Conservation (phyloP, 2,888 invertebrate genomes). For the Tenthredo mesomela region DNA sequence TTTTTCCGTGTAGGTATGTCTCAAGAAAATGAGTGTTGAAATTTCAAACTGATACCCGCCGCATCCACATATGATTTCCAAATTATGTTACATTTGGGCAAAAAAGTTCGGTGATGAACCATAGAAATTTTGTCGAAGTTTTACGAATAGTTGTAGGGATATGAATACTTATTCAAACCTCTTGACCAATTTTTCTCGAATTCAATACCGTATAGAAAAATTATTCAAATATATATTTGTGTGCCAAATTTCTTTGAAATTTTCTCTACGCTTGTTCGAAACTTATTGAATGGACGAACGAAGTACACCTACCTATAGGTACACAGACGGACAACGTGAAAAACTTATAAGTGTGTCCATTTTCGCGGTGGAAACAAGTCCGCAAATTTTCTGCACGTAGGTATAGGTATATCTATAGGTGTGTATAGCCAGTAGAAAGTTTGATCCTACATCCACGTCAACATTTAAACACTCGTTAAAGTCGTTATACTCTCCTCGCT, state of each 20-base stretch:
- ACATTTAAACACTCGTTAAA: conserved; percentile 18
- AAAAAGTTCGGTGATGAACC: neutral
- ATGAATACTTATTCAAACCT: neutral
- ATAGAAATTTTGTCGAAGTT: neutral
- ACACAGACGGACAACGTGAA: neutral
- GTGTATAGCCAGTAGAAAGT: neutral
- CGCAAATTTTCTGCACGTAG: conserved; percentile 4
- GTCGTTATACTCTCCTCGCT: neutral
- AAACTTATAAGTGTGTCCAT: neutral
- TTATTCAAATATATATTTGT: neutral
- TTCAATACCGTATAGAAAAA: neutral
- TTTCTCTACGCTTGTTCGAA: neutral
- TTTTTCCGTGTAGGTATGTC: no score
- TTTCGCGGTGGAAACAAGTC: neutral
- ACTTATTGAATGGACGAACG: neutral
- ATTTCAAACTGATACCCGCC: neutral
- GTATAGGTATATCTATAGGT: neutral
- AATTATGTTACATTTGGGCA: neutral
- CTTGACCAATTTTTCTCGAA: neutral
- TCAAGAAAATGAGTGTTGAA: neutral
- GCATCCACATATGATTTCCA: neutral
- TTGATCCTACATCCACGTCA: neutral
- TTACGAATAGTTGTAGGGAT: neutral
- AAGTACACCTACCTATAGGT: neutral
- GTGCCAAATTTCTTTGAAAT: conserved; percentile 1